Percentiles rank a stretch among this genome's conserved stretches.
Evolutionary conservation across 2,797 vertebrate species (phyloP).

Genomic region (Agapornis canus): DNA sequence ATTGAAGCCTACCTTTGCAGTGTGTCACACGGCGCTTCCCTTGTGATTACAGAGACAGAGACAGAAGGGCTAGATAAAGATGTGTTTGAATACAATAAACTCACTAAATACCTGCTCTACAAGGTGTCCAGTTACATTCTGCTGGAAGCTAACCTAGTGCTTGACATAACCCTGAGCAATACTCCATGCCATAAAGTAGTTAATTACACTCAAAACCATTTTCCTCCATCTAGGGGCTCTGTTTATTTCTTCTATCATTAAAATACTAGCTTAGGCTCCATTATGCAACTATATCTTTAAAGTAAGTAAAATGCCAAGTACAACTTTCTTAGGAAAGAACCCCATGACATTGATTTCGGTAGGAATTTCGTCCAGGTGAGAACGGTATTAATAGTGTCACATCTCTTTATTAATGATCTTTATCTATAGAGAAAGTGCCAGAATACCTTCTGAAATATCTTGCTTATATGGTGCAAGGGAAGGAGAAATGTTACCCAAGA

Average conservation of each 20-base stretch:
- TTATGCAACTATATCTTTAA: background rate
- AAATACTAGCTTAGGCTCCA: background rate
- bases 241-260: background rate
- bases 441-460: background rate
- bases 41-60: conserved; percentile 96
- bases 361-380: background rate
- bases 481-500: background rate
- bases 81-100: conserved; percentile 66
- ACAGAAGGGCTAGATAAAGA: conserved; percentile 91
- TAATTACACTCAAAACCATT: conserved; percentile 25
- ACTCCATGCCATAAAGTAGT: background rate
- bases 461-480: background rate
- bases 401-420: background rate
- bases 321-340: background rate
- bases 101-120: conserved; percentile 63
- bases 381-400: background rate
- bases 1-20: conserved; percentile 96
- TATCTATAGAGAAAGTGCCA: background rate
- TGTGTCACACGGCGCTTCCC: conserved; percentile 98
- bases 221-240: background rate
- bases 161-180: background rate
- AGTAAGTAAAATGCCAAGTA: background rate
- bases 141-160: background rate
- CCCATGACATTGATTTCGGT: background rate
- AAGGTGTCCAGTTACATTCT: background rate